Evolutionary conservation across 2,113 vertebrate species (phyloP).

Genomic region (Pomatostomus ruficeps): DNA sequence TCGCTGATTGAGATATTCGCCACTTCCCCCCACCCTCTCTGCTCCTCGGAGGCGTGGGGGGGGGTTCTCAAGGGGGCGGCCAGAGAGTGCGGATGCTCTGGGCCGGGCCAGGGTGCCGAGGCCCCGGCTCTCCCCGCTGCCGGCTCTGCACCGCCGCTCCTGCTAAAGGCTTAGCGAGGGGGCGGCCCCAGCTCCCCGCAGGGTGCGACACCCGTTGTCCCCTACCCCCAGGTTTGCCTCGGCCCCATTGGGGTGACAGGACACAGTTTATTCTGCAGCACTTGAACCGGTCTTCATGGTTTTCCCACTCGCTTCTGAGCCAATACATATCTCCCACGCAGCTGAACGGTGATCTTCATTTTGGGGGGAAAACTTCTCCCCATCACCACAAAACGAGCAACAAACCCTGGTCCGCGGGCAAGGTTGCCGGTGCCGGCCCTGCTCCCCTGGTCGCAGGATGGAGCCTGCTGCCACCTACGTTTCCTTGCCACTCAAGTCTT

Average conservation of each 20-base stretch:
- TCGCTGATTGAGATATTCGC: conserved; percentile 82
- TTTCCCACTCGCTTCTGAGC: neutral
- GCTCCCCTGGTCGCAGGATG: neutral
- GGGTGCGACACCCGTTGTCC: fast-evolving
- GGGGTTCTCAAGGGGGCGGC: neutral
- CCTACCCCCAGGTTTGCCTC: neutral
- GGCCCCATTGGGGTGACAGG: neutral
- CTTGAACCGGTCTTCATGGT: neutral
- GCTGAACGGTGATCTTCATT: neutral
- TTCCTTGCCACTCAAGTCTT: neutral
- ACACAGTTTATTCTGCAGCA: neutral
- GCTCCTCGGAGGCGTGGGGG: neutral
- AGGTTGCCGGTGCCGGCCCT: neutral
- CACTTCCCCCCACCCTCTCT: conserved; percentile 24
- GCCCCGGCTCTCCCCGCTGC: neutral
- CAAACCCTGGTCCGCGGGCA: neutral
- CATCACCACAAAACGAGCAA: neutral
- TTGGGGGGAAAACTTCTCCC: neutral
- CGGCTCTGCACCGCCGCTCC: neutral
- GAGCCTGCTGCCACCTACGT: neutral
- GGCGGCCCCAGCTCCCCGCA: fast-evolving
- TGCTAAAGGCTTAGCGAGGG: neutral
- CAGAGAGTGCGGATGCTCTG: neutral
- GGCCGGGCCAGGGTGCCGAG: neutral
- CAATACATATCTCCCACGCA: neutral